Conservation (phyloP, 2,888 invertebrate species). For the Erebia epiphron region DNA sequence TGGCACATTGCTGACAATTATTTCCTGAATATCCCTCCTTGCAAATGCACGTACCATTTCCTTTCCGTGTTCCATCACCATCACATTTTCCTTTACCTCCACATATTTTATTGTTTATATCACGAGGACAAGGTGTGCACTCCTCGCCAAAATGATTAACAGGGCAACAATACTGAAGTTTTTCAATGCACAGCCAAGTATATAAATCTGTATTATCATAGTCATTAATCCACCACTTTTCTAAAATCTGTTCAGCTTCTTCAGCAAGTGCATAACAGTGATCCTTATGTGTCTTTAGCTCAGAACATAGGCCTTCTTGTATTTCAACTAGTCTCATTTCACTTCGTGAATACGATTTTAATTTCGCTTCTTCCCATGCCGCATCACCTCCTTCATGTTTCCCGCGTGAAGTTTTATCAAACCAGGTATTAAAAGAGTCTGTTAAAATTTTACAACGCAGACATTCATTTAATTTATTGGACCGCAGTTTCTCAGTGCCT, state of each 20-base stretch:
- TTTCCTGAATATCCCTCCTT: slow-evolving; percentile 90
- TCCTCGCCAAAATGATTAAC: slow-evolving; percentile 90
- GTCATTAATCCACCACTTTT: slow-evolving; percentile 94
- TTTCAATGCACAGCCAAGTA: slow-evolving; percentile 90
- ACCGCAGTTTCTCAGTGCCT: slow-evolving; percentile 37
- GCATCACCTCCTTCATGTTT: slow-evolving; percentile 97
- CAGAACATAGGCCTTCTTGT: slow-evolving; percentile 92
- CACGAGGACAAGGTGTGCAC: slow-evolving; percentile 88
- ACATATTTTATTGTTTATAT: slow-evolving; percentile 85
- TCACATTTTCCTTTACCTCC: slow-evolving; percentile 88
- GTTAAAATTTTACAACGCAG: slow-evolving; percentile 88
- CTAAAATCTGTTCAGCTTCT: slow-evolving; percentile 90
- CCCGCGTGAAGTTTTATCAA: slow-evolving; percentile 91
- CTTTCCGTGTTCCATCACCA: slow-evolving; percentile 96
- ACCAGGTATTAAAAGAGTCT: slow-evolving; percentile 90
- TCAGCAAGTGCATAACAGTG: slow-evolving; percentile 93
- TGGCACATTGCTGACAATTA: slow-evolving; percentile 89
- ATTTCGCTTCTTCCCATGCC: slow-evolving; percentile 95
- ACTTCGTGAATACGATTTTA: slow-evolving; percentile 91
- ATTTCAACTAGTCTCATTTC: slow-evolving; percentile 96
- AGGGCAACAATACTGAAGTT: slow-evolving; percentile 92
- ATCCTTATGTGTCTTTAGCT: slow-evolving; percentile 86
- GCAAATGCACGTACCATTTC: slow-evolving; percentile 95
- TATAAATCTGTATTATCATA: slow-evolving; percentile 65
- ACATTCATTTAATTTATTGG: slow-evolving; percentile 71